phyloP scores from a whole-genome alignment of 2,113 vertebrate species.

The Fulica atra region DNA sequence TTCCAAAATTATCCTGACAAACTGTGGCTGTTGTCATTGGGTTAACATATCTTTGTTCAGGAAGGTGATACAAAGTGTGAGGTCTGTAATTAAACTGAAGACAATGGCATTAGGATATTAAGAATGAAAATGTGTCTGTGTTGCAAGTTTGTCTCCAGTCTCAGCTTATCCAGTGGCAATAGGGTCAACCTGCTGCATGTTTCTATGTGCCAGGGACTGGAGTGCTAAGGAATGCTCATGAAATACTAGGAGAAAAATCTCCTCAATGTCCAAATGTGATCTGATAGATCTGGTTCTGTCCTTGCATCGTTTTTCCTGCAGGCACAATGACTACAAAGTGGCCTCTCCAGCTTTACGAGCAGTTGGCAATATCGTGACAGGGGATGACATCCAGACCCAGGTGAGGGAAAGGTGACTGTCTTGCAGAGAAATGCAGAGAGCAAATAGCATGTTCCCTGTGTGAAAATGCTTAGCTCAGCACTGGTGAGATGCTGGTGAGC shows the following conservation, averaged over 20 bases:
- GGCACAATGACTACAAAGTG: slow-evolving; percentile 98
- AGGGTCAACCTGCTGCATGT: accelerated
- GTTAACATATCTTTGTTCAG: background rate
- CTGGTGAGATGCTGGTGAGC: background rate
- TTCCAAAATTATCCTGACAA: background rate
- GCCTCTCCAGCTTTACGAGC: slow-evolving; percentile 96
- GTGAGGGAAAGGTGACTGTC: slow-evolving; percentile 60
- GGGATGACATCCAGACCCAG: slow-evolving; percentile 98
- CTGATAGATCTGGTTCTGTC: background rate
- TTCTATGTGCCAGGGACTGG: background rate
- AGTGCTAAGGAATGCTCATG: background rate
- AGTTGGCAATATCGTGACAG: slow-evolving; percentile 97
- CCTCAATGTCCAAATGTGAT: background rate
- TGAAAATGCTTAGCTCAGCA: background rate
- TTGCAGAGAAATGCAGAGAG: background rate
- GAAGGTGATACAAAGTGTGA: background rate
- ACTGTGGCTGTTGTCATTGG: background rate
- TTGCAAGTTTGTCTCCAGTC: background rate
- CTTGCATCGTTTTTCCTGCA: slow-evolving; percentile 20
- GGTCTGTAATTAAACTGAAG: background rate
- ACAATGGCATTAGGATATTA: background rate
- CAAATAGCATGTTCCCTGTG: accelerated
- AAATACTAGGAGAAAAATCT: background rate
- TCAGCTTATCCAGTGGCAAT: background rate
- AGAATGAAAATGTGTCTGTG: background rate